Conservation (phyloP, 1,140 invertebrate genomes). For the Drosophila kurseongensis region DNA sequence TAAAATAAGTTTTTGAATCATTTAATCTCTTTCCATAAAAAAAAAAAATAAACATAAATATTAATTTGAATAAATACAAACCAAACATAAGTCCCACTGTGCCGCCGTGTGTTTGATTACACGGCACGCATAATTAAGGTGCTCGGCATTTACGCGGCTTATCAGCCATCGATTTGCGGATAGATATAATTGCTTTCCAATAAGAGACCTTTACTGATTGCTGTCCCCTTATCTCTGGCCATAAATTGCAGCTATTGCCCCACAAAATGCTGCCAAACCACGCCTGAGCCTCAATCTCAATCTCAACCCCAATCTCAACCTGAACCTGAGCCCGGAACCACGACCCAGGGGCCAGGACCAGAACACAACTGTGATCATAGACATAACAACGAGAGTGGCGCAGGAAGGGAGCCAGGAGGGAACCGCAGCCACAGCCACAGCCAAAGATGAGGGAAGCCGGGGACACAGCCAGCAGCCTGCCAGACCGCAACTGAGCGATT, state of each 20-base stretch:
- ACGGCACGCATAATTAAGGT: conserved; percentile 37
- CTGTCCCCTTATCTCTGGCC: not conserved
- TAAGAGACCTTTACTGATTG: conserved; percentile 17
- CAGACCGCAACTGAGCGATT: conserved; percentile 60
- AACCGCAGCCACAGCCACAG: conserved; percentile 17
- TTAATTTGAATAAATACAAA: too few relatives aligned
- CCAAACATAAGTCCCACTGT: conserved; percentile 1
- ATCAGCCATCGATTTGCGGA: conserved; percentile 31
- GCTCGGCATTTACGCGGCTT: conserved; percentile 47
- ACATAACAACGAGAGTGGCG: conserved; percentile 51
- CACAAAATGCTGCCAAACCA: conserved; percentile 76
- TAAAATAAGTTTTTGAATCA: too few relatives aligned
- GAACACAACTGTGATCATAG: conserved; percentile 79
- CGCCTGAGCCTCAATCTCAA: conserved; percentile 65
- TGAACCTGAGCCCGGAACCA: conserved; percentile 39
- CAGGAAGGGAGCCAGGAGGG: conserved; percentile 11
- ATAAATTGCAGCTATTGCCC: conserved; percentile 59
- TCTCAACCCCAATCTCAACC: conserved; percentile 30
- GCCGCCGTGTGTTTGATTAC: conserved; percentile 4
- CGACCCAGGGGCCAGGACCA: conserved; percentile 34
- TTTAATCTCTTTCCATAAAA: too few relatives aligned
- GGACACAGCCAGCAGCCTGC: conserved; percentile 46
- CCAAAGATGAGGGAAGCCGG: conserved; percentile 44
- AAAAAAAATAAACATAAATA: too few relatives aligned
- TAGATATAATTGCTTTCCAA: conserved; percentile 37